phyloP scores from a whole-genome alignment of 2,113 vertebrate species.

The Pomatorhinus ruficollis region DNA sequence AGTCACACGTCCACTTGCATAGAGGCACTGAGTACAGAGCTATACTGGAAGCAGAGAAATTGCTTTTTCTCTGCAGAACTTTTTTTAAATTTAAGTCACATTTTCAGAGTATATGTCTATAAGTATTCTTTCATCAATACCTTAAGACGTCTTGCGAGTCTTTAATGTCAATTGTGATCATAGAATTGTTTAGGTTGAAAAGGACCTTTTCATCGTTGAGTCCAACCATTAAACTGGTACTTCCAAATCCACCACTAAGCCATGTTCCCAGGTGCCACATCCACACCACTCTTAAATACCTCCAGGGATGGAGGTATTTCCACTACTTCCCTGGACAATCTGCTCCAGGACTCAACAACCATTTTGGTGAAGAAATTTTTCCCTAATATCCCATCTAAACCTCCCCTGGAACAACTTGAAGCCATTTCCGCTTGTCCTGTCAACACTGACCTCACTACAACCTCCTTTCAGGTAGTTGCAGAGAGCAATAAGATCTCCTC shows the following conservation, averaged over 20 bases:
- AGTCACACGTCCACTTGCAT: not conserved
- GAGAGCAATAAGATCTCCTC: not conserved
- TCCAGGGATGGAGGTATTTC: not conserved
- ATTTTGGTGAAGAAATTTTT: not conserved
- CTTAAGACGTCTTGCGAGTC: not conserved
- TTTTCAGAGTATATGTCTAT: not conserved
- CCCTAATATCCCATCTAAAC: not conserved
- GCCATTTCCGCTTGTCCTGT: not conserved
- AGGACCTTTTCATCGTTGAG: not conserved
- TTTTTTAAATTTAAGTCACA: not conserved
- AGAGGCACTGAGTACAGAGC: not conserved
- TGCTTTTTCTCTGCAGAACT: not conserved
- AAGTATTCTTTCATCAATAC: not conserved
- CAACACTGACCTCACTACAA: not conserved
- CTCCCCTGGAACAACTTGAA: too few relatives aligned
- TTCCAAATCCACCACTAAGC: not conserved
- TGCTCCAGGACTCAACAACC: not conserved
- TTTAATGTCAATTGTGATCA: not conserved
- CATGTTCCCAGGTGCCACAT: not conserved
- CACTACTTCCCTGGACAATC: not conserved
- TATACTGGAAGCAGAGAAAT: not conserved
- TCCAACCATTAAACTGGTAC: not conserved
- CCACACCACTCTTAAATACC: not conserved
- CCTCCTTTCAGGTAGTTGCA: not conserved
- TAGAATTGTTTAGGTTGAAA: not conserved